Evolutionary conservation across 2,797 vertebrate genomes (phyloP).

Genomic region (Coracias cyanogaster): DNA sequence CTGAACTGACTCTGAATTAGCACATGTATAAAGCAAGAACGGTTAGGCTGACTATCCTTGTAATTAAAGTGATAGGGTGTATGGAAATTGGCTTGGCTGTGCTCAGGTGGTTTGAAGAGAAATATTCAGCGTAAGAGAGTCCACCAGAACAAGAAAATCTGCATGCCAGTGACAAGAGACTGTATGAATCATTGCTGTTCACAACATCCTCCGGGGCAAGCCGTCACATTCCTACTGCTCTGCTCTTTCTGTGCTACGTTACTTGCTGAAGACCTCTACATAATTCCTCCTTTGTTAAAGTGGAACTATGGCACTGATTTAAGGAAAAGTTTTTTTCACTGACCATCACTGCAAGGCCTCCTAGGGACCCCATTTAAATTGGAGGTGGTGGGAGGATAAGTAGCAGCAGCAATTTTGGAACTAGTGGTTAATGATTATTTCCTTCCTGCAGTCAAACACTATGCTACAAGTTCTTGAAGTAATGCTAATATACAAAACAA

Average conservation of each 20-base stretch:
- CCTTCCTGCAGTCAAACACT: background rate
- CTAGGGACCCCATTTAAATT: background rate
- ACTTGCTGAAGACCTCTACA: background rate
- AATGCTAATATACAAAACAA: background rate
- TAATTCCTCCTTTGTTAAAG: background rate
- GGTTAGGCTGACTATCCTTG: background rate
- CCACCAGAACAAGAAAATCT: slow-evolving; percentile 46
- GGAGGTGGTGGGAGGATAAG: background rate
- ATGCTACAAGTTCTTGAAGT: background rate
- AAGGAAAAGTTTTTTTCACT: background rate
- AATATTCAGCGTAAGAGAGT: background rate
- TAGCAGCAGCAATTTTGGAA: background rate
- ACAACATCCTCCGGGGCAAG: background rate
- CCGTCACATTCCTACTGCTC: background rate
- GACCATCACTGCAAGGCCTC: background rate
- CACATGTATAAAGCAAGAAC: background rate
- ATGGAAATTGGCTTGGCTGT: background rate
- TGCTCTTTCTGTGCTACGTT: background rate
- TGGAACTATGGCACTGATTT: background rate
- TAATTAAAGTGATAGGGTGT: slow-evolving; percentile 14
- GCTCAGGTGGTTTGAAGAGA: background rate
- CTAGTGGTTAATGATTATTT: background rate
- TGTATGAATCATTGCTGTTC: background rate
- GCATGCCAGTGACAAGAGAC: slow-evolving; percentile 1
- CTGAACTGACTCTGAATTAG: background rate